Conservation (phyloP, 2,888 invertebrate species). For the Temnothorax ravouxi region DNA sequence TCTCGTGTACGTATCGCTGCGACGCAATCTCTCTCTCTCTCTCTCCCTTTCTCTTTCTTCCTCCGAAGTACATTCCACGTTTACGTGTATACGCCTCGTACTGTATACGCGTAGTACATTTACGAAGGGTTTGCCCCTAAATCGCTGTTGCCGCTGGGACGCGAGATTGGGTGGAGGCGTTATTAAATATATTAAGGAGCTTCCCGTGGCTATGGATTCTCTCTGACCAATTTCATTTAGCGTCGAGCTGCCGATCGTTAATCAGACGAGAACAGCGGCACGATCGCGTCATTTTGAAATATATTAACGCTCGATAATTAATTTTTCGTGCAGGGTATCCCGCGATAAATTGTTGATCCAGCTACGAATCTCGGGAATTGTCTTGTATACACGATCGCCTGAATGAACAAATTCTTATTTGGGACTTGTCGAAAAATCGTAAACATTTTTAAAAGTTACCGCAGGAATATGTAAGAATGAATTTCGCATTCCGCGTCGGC, state of each 20-base stretch:
- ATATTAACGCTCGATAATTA: slow-evolving; percentile 14
- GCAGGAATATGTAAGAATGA: neutral
- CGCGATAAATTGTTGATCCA: neutral
- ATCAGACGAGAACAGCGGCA: slow-evolving; percentile 1
- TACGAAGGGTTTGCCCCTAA: slow-evolving; percentile 54
- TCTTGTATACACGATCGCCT: neutral
- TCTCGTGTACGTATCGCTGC: slow-evolving; percentile 64
- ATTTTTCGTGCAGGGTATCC: neutral
- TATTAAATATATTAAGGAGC: slow-evolving; percentile 56
- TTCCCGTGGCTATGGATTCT: slow-evolving; percentile 42
- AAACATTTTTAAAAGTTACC: neutral
- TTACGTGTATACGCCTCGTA: slow-evolving; percentile 46
- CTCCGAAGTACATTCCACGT: slow-evolving; percentile 23
- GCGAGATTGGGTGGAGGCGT: slow-evolving; percentile 49
- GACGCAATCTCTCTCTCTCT: slow-evolving; percentile 33
- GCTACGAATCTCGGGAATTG: neutral
- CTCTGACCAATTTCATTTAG: slow-evolving; percentile 47
- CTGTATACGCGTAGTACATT: slow-evolving; percentile 49
- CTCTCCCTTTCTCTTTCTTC: slow-evolving; percentile 35
- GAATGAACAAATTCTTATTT: neutral
- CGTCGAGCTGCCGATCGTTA: slow-evolving; percentile 40
- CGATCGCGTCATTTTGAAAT: slow-evolving; percentile 4
- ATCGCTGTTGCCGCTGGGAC: slow-evolving; percentile 46
- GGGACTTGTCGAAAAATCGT: neutral
- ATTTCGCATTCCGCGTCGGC: neutral